Evolutionary conservation across 2,888 invertebrate genomes (phyloP).

Genomic region (Melipona beecheii): DNA sequence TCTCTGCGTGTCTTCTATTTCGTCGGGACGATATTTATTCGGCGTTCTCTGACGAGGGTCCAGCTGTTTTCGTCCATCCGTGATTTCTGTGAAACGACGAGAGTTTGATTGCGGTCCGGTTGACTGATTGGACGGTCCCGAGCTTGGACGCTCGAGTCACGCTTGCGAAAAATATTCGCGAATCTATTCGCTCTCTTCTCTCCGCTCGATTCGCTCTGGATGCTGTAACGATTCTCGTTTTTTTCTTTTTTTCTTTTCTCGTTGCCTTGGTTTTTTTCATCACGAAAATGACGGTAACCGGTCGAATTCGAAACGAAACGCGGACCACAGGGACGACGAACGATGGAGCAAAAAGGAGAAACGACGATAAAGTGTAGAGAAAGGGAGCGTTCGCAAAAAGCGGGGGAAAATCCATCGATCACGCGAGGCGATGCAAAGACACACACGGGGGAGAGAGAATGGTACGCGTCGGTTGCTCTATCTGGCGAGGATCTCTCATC

Average conservation of each 20-base stretch:
- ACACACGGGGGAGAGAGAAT: constrained; percentile 56
- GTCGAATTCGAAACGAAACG: constrained; percentile 12
- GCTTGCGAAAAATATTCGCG: constrained; percentile 47
- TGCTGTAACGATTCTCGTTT: constrained; percentile 30
- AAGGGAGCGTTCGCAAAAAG: constrained; percentile 29
- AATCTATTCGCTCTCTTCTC: not conserved
- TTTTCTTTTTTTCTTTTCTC: not conserved
- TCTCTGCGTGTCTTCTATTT: constrained; percentile 60
- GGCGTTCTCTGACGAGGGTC: constrained; percentile 67
- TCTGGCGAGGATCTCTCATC: constrained; percentile 74
- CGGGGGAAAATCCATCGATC: constrained; percentile 76
- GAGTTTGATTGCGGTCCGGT: constrained; percentile 58
- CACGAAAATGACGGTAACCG: not conserved
- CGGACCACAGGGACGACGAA: not conserved
- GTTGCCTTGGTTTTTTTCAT: too few relatives aligned
- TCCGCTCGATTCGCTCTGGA: constrained; percentile 41
- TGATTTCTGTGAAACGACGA: constrained; percentile 63
- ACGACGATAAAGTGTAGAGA: not conserved
- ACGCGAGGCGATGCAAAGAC: constrained; percentile 71
- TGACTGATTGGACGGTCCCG: constrained; percentile 58
- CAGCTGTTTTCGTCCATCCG: constrained; percentile 60
- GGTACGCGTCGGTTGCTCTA: constrained; percentile 44
- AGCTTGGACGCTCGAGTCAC: constrained; percentile 47
- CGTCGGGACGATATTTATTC: constrained; percentile 65
- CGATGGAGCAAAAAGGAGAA: not conserved